These are phyloP conservation scores for Slavum lentiscoides DNA, from an alignment of 2,888 invertebrate species.

Conservation along the genomic window DNA sequence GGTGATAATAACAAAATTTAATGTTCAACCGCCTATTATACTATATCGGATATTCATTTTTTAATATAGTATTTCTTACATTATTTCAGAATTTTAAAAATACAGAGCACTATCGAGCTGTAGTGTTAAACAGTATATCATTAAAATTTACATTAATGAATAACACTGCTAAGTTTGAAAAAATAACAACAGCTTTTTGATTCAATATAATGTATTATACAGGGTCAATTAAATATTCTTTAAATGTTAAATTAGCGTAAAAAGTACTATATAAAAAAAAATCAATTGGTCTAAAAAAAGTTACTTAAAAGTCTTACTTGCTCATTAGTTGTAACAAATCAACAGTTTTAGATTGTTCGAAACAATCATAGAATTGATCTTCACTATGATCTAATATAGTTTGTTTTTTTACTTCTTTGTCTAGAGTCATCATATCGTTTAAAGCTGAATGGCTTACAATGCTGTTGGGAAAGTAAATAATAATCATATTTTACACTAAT, in stretches of 20 bases:
- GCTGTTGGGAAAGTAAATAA: constrained; percentile 59
- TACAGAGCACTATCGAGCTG: too few relatives aligned
- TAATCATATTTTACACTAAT: not conserved
- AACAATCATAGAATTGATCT: constrained; percentile 54
- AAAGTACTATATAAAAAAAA: too few relatives aligned
- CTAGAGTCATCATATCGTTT: constrained; percentile 87
- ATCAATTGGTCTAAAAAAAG: not conserved
- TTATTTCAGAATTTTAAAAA: too few relatives aligned
- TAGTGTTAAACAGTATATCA: too few relatives aligned
- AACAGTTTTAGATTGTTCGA: constrained; percentile 41
- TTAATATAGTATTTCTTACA: too few relatives aligned
- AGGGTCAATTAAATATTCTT: too few relatives aligned
- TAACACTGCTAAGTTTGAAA: too few relatives aligned
- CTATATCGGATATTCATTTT: not conserved
- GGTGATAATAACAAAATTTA: not conserved
- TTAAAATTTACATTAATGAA: too few relatives aligned
- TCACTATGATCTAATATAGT: constrained; percentile 41
- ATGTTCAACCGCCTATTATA: not conserved
- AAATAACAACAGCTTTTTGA: too few relatives aligned
- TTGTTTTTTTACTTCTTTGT: constrained; percentile 70
- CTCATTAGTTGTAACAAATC: constrained; percentile 37
- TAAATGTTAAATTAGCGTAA: too few relatives aligned
- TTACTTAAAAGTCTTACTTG: constrained; percentile 23
- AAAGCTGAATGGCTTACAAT: constrained; percentile 83
- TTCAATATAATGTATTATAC: too few relatives aligned